phyloP scores from a whole-genome alignment of 2,888 invertebrate species.

The Acanthacorydalis orientalis region DNA sequence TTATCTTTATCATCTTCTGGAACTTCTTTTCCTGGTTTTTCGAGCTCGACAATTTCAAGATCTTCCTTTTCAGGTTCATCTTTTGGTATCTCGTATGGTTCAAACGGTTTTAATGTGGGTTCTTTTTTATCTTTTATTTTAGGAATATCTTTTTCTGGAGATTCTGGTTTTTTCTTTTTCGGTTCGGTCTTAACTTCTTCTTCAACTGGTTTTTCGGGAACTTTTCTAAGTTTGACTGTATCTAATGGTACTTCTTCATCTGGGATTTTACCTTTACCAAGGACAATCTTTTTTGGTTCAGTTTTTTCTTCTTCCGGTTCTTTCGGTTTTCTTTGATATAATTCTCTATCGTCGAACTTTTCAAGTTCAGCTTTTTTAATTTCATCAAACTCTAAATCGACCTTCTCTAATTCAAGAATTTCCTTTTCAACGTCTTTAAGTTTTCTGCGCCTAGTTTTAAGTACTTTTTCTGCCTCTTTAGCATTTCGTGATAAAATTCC shows the following conservation, averaged over 20 bases:
- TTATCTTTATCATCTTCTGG: slow-evolving; percentile 11
- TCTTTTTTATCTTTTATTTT: slow-evolving; percentile 11
- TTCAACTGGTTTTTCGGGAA: slow-evolving; percentile 20
- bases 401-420: slow-evolving; percentile 13
- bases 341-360: slow-evolving; percentile 18
- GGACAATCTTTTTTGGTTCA: slow-evolving; percentile 17
- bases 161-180: slow-evolving; percentile 5
- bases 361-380: slow-evolving; percentile 23
- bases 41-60: slow-evolving; percentile 17
- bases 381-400: slow-evolving; percentile 26
- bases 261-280: slow-evolving; percentile 21
- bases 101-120: slow-evolving; percentile 12
- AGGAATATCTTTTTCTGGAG: not conserved
- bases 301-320: slow-evolving; percentile 16
- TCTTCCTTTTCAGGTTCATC: slow-evolving; percentile 16
- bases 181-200: slow-evolving; percentile 4
- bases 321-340: slow-evolving; percentile 9
- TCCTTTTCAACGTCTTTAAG: slow-evolving; percentile 20
- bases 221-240: slow-evolving; percentile 20
- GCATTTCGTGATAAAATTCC: slow-evolving; percentile 55
- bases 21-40: slow-evolving; percentile 18
- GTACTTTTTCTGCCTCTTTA: slow-evolving; percentile 47
- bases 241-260: slow-evolving; percentile 19
- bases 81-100: slow-evolving; percentile 13
- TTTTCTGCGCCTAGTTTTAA: slow-evolving; percentile 34